A percentile compares a stretch with the other conserved stretches of the same genome.
Conservation (phyloP, 2,888 invertebrate species). For the Conomelus anceps region DNA sequence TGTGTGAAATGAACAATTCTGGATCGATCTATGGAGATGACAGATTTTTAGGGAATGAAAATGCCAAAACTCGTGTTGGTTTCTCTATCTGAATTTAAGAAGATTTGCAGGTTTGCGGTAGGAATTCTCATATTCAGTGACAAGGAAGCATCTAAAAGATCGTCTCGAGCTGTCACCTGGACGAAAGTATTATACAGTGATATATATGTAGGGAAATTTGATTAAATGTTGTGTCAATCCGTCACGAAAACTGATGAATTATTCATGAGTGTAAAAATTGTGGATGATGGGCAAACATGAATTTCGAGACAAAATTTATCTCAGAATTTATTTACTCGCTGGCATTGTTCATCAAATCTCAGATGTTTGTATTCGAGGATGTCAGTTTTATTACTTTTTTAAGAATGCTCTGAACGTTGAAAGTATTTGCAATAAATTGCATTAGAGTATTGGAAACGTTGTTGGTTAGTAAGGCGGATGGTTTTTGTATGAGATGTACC, state of each 20-base stretch:
- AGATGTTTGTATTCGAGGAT: too few relatives aligned
- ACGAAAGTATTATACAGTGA: not conserved
- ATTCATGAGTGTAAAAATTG: not conserved
- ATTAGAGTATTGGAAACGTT: not conserved
- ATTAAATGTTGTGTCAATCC: not conserved
- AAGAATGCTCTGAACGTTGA: too few relatives aligned
- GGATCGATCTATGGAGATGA: too few relatives aligned
- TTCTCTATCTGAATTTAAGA: too few relatives aligned
- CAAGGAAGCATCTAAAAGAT: too few relatives aligned
- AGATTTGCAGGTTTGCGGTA: too few relatives aligned
- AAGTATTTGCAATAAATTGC: not conserved
- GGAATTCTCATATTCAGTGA: too few relatives aligned
- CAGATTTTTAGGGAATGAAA: too few relatives aligned
- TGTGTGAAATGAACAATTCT: too few relatives aligned
- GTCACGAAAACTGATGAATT: not conserved
- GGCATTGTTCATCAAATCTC: not conserved
- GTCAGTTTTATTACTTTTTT: not conserved
- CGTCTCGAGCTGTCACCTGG: too few relatives aligned
- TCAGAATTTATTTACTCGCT: not conserved
- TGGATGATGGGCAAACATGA: not conserved
- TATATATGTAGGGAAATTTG: not conserved
- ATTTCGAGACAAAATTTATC: not conserved
- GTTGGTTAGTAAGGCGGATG: not conserved
- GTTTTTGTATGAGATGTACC: not conserved
- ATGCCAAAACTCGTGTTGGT: too few relatives aligned